phyloP scores from a whole-genome alignment of 2,888 invertebrate genomes.

The Ophion ventricosus region DNA sequence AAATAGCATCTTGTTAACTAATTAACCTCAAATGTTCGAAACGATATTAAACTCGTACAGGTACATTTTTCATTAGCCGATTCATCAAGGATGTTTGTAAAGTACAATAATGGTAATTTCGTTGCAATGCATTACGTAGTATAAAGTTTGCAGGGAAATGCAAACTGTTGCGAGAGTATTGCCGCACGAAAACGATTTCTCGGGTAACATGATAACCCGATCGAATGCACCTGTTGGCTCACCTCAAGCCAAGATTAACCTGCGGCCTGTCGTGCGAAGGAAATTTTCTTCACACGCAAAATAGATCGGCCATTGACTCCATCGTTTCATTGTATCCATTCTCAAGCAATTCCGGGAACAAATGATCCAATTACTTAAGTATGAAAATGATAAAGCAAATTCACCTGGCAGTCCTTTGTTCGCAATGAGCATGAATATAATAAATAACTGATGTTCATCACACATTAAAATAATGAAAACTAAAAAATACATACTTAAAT shows the following conservation, averaged over 20 bases:
- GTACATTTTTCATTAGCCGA: slow-evolving; percentile 17
- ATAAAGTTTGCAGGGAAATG: slow-evolving; percentile 44
- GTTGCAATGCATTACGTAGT: slow-evolving; percentile 29
- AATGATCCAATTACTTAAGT: neutral
- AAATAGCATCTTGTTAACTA: no score
- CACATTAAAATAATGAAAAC: neutral
- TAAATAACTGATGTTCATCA: neutral
- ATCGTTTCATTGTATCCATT: neutral
- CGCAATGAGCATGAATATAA: no score
- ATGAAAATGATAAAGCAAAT: neutral
- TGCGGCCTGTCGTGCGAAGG: slow-evolving; percentile 61
- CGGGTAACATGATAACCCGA: slow-evolving; percentile 76
- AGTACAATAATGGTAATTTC: slow-evolving; percentile 9
- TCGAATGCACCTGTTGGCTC: slow-evolving; percentile 79
- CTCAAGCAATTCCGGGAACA: neutral
- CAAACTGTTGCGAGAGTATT: slow-evolving; percentile 70
- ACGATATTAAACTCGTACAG: neutral
- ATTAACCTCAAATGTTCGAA: neutral
- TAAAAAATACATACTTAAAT: no score
- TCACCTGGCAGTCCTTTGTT: no score
- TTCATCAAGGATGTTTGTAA: slow-evolving; percentile 20
- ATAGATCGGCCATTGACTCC: slow-evolving; percentile 37
- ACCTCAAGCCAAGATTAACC: slow-evolving; percentile 76
- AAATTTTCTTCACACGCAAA: slow-evolving; percentile 33
- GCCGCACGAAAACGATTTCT: slow-evolving; percentile 72